These are phyloP conservation scores for Onchidella celtica DNA, from an alignment of 2,888 invertebrate genomes.

Conservation along the genomic window DNA sequence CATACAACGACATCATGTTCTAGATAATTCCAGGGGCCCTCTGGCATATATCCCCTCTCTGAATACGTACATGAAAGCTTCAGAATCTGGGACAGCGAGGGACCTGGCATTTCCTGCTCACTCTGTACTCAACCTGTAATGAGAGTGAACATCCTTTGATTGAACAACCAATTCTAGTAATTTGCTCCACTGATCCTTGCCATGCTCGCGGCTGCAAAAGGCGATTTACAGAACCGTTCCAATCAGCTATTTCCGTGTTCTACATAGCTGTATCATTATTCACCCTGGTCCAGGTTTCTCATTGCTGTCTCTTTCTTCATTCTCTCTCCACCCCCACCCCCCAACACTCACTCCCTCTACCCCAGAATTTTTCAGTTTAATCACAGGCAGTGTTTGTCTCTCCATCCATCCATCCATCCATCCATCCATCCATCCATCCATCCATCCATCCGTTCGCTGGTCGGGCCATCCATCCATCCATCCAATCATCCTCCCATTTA, in stretches of 20 bases:
- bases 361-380: neutral
- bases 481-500: no score
- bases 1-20: no score
- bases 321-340: neutral
- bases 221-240: no score
- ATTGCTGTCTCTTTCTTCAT: neutral
- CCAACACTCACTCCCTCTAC: slow-evolving; percentile 24
- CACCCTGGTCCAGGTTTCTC: neutral
- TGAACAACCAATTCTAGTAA: neutral
- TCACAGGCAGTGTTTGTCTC: neutral
- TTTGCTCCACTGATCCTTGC: neutral
- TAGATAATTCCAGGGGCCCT: no score
- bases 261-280: no score
- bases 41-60: no score
- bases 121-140: neutral
- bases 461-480: no score
- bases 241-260: no score
- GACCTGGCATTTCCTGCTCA: no score
- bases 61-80: no score
- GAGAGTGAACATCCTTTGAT: neutral
- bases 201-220: neutral
- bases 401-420: neutral
- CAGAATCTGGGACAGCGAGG: no score
- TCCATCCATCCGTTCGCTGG: neutral
- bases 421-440: neutral